phyloP scores from a whole-genome alignment of 2,888 invertebrate species.

The Bruchidius siliquastri region DNA sequence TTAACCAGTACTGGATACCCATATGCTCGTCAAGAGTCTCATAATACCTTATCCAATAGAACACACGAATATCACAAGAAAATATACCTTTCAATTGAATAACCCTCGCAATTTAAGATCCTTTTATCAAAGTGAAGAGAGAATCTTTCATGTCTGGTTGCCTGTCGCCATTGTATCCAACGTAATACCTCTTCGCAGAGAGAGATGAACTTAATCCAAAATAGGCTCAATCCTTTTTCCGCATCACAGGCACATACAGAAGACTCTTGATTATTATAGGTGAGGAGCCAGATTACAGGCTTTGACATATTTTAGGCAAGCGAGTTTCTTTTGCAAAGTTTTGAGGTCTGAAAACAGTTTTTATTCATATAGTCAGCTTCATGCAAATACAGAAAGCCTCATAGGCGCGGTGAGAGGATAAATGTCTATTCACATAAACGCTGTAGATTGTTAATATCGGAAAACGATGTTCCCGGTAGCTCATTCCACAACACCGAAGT shows the following conservation, averaged over 20 bases:
- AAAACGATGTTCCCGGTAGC: too few species aligned
- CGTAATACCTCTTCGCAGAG: neutral
- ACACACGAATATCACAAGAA: neutral
- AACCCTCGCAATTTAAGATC: neutral
- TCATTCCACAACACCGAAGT: too few species aligned
- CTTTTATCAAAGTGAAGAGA: neutral
- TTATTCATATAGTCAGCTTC: too few species aligned
- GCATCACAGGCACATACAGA: neutral
- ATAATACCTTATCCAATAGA: neutral
- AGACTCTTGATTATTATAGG: neutral
- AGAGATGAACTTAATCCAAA: neutral
- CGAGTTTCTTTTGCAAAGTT: too few species aligned
- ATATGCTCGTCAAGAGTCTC: too few species aligned
- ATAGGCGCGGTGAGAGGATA: too few species aligned
- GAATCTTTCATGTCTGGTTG: neutral
- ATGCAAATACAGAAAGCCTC: too few species aligned
- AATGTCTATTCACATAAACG: too few species aligned
- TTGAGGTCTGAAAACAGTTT: too few species aligned
- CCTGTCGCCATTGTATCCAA: neutral
- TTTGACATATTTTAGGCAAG: too few species aligned
- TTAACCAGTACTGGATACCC: too few species aligned
- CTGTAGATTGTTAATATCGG: too few species aligned
- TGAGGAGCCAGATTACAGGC: neutral
- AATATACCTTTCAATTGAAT: neutral
- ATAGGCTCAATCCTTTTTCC: neutral